A percentile compares a stretch with the other conserved stretches of the same genome.
Evolutionary conservation across 1,140 invertebrate species (phyloP).

Genomic region (Spodoptera frugiperda): DNA sequence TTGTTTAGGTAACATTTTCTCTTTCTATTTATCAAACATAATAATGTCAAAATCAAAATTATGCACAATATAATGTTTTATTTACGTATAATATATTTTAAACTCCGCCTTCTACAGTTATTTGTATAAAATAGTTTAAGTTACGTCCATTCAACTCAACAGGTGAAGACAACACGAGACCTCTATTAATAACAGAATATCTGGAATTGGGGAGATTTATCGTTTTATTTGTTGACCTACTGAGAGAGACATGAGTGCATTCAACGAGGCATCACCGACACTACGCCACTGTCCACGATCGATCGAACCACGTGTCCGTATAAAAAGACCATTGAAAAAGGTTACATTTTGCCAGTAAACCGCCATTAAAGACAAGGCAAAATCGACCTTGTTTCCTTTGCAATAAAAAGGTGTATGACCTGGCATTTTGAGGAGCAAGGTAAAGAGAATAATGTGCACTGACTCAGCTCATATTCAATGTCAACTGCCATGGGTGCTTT

Average conservation of each 20-base stretch:
- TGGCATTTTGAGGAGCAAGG: slow-evolving; percentile 32
- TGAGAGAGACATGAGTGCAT: slow-evolving; percentile 3
- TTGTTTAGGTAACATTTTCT: too few relatives aligned
- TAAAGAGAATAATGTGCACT: slow-evolving; percentile 11
- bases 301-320: slow-evolving; percentile 36
- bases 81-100: too few relatives aligned
- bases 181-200: too few relatives aligned
- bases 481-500: background rate
- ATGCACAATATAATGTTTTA: too few relatives aligned
- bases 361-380: slow-evolving; percentile 16
- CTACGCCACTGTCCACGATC: slow-evolving; percentile 35
- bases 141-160: too few relatives aligned
- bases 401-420: slow-evolving; percentile 36
- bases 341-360: slow-evolving; percentile 17
- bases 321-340: slow-evolving; percentile 38
- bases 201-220: too few relatives aligned
- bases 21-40: too few relatives aligned
- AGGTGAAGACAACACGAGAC: too few relatives aligned
- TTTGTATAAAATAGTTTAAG: too few relatives aligned
- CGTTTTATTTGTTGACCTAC: too few relatives aligned
- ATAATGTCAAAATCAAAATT: too few relatives aligned
- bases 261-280: background rate
- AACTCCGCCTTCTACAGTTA: too few relatives aligned
- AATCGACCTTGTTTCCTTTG: slow-evolving; percentile 19
- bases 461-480: slow-evolving; percentile 16